phyloP scores from a whole-genome alignment of 2,113 vertebrate species.

The Chamaetylas fuelleborni region DNA sequence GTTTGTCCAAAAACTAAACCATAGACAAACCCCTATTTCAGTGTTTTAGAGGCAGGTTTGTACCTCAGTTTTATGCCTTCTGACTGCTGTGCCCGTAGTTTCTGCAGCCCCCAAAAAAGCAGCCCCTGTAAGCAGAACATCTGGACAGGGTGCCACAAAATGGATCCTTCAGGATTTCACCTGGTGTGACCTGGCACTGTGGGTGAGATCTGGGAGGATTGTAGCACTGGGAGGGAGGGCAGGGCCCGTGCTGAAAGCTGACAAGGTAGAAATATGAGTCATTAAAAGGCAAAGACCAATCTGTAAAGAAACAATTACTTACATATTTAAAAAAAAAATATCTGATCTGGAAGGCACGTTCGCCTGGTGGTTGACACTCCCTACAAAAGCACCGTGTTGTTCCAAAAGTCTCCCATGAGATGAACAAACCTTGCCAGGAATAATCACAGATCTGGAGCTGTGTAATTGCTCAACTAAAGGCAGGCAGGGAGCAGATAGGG shows the following conservation, averaged over 20 bases:
- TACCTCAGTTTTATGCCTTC: background rate
- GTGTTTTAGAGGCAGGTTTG: background rate
- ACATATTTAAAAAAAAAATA: background rate
- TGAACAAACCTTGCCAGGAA: conserved; percentile 36
- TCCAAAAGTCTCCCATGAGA: conserved; percentile 46
- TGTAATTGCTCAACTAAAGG: conserved; percentile 9
- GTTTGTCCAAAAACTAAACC: background rate
- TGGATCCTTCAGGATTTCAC: conserved; percentile 6
- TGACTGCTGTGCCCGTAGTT: fast-evolving
- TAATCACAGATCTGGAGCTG: background rate
- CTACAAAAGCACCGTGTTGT: conserved; percentile 12
- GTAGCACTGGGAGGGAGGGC: conserved; percentile 38
- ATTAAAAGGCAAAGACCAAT: conserved; percentile 37
- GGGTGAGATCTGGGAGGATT: conserved; percentile 40
- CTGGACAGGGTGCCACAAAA: background rate
- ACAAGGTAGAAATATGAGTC: conserved; percentile 48
- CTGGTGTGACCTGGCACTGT: conserved; percentile 41
- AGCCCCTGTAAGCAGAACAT: background rate
- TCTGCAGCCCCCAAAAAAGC: background rate
- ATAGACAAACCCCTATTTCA: background rate
- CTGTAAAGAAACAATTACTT: conserved; percentile 51
- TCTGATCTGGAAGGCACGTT: conserved; percentile 51
- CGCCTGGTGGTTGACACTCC: conserved; percentile 38
- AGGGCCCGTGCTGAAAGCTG: conserved; percentile 49
- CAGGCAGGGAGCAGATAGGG: background rate